These are phyloP conservation scores for Tribolium madens DNA, from an alignment of 1,140 invertebrate genomes.

Conservation along the genomic window DNA sequence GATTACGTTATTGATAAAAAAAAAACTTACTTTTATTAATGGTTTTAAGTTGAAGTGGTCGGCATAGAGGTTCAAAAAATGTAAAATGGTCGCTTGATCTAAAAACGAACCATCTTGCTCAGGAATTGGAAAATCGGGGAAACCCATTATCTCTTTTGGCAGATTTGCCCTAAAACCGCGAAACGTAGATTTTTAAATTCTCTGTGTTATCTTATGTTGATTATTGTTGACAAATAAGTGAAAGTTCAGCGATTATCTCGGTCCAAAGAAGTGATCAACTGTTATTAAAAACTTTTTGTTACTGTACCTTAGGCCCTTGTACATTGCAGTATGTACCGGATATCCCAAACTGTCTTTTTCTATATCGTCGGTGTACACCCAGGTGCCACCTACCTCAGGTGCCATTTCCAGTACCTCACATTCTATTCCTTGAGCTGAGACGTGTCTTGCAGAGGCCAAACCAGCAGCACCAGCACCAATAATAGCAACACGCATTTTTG, in stretches of 20 bases:
- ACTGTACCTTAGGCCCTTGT: slow-evolving; percentile 84
- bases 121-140: slow-evolving; percentile 78
- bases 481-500: slow-evolving; percentile 70
- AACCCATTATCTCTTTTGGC: slow-evolving; percentile 84
- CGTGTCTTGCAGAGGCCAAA: slow-evolving; percentile 71
- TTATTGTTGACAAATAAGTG: neutral
- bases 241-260: neutral
- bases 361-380: slow-evolving; percentile 82
- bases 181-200: too few species aligned
- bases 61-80: slow-evolving; percentile 83
- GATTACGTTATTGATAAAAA: neutral
- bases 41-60: slow-evolving; percentile 76
- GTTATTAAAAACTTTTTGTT: slow-evolving; percentile 42
- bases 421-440: slow-evolving; percentile 62
- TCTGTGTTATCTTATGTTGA: neutral
- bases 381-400: slow-evolving; percentile 85
- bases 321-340: slow-evolving; percentile 91
- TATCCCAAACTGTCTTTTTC: slow-evolving; percentile 80
- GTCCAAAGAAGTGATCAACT: too few species aligned
- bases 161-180: slow-evolving; percentile 77
- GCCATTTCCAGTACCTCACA: slow-evolving; percentile 78
- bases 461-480: slow-evolving; percentile 78
- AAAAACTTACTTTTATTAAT: slow-evolving; percentile 74
- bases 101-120: slow-evolving; percentile 79
- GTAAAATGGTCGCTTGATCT: slow-evolving; percentile 80